These are phyloP conservation scores for Epinephelus lanceolatus DNA, from an alignment of 2,113 vertebrate genomes.

Conservation along the genomic window DNA sequence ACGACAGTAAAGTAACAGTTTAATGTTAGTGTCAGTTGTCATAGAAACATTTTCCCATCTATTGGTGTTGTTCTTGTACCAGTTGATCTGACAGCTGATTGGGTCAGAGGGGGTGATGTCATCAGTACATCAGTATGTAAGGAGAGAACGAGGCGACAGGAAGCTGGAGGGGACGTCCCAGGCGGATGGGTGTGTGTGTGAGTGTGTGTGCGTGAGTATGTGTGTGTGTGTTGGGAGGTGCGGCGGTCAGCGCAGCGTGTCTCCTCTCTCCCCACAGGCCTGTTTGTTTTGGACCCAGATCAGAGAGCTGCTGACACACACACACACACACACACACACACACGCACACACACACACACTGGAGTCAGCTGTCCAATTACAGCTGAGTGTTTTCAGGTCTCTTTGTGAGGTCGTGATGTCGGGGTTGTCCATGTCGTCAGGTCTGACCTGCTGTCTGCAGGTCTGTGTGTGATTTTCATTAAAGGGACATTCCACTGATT, in stretches of 20 bases:
- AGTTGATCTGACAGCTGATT: slow-evolving; percentile 53
- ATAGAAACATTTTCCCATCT: not conserved
- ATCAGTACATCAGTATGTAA: slow-evolving; percentile 30
- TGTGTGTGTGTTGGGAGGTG: slow-evolving; percentile 3
- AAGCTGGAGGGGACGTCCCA: slow-evolving; percentile 27
- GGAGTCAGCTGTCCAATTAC: not conserved
- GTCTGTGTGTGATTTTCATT: too few relatives aligned
- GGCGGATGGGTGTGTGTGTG: slow-evolving; percentile 45
- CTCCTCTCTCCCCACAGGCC: slow-evolving; percentile 62
- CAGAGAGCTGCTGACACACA: slow-evolving; percentile 33
- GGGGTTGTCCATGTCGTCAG: not conserved
- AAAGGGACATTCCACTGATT: not conserved
- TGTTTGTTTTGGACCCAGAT: slow-evolving; percentile 71
- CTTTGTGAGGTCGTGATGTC: not conserved
- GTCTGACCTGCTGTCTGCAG: not conserved
- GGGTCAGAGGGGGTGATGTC: slow-evolving; percentile 54
- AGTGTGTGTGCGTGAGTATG: not conserved
- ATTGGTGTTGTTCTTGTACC: not conserved
- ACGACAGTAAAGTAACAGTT: too few relatives aligned
- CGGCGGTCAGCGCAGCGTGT: slow-evolving; percentile 59
- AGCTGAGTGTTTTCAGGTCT: not conserved
- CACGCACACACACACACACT: slow-evolving; percentile 27
- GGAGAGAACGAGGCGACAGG: slow-evolving; percentile 46
- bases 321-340: slow-evolving; percentile 27
- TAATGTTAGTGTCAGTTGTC: too few relatives aligned